Percentiles rank a stretch among this genome's conserved stretches.
phyloP scores from a whole-genome alignment of 2,797 vertebrate genomes.

The Phyllotis vaccarum region DNA sequence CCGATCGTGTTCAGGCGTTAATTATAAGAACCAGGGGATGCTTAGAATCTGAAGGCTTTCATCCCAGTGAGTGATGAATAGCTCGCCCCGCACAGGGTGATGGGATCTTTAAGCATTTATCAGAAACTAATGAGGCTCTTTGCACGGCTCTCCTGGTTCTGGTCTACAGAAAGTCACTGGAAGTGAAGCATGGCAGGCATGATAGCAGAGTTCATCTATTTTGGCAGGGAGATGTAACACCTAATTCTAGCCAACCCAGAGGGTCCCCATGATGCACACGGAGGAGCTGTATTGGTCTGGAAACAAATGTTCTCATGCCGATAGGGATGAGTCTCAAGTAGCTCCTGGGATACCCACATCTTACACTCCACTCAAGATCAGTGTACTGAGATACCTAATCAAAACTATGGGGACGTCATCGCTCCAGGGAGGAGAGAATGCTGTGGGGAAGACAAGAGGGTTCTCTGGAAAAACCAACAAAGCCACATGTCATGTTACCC shows the following conservation, averaged over 20 bases:
- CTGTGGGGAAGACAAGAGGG: neutral
- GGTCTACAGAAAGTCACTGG: neutral
- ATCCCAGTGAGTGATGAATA: neutral
- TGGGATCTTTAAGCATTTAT: neutral
- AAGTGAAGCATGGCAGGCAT: fast-evolving
- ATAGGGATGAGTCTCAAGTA: fast-evolving
- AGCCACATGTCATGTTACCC: fast-evolving
- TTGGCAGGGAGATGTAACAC: fast-evolving
- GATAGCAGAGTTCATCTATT: fast-evolving
- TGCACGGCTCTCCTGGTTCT: neutral
- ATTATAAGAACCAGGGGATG: neutral
- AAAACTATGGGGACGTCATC: fast-evolving
- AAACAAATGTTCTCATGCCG: fast-evolving
- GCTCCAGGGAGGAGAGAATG: fast-evolving
- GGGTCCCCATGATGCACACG: fast-evolving
- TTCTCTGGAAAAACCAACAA: neutral
- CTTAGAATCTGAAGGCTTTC: neutral
- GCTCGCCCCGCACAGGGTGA: fast-evolving
- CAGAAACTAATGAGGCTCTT: neutral
- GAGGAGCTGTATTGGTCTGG: fast-evolving
- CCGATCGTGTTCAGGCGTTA: neutral
- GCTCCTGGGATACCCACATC: neutral
- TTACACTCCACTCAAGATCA: fast-evolving
- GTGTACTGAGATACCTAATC: fast-evolving
- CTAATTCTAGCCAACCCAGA: fast-evolving